A percentile compares a stretch with the other conserved stretches of the same genome.
Evolutionary conservation across 2,888 invertebrate species (phyloP).

Genomic region (Spatulosminthurus flaviceps): DNA sequence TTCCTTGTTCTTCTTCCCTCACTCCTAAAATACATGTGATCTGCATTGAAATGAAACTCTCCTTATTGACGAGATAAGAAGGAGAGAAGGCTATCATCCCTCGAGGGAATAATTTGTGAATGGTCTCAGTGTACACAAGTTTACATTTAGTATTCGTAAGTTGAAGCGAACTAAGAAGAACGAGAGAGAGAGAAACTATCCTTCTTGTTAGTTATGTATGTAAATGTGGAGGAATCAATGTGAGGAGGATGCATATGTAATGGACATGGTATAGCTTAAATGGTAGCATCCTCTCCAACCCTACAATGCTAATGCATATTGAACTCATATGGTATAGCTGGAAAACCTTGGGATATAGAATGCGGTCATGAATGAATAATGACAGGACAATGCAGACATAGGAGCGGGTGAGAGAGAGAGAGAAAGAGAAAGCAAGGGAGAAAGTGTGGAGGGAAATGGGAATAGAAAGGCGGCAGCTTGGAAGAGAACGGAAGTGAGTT

Average conservation of each 20-base stretch:
- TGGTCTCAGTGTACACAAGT: too few species aligned
- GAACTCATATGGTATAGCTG: not conserved
- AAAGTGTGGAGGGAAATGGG: slow-evolving; percentile 9
- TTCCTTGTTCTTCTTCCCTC: too few species aligned
- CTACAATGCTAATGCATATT: not conserved
- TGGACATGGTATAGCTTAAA: not conserved
- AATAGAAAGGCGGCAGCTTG: slow-evolving; percentile 37
- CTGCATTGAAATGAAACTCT: not conserved
- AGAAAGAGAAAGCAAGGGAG: slow-evolving; percentile 6
- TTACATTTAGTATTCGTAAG: not conserved
- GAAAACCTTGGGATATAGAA: not conserved
- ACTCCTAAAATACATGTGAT: not conserved
- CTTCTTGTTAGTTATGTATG: slow-evolving; percentile 3
- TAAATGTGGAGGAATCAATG: not conserved
- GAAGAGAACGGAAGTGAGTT: slow-evolving; percentile 44
- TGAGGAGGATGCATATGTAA: not conserved
- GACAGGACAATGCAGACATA: slow-evolving; percentile 43
- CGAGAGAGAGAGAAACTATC: not conserved
- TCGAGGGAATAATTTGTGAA: not conserved
- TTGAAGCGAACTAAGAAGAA: not conserved
- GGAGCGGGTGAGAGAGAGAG: not conserved
- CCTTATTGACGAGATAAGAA: too few species aligned
- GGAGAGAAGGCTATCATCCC: not conserved
- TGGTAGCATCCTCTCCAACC: not conserved
- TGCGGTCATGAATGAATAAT: slow-evolving; percentile 49